These are phyloP conservation scores for Sarcophaga rosellei DNA, from an alignment of 2,888 invertebrate genomes.

Conservation along the genomic window DNA sequence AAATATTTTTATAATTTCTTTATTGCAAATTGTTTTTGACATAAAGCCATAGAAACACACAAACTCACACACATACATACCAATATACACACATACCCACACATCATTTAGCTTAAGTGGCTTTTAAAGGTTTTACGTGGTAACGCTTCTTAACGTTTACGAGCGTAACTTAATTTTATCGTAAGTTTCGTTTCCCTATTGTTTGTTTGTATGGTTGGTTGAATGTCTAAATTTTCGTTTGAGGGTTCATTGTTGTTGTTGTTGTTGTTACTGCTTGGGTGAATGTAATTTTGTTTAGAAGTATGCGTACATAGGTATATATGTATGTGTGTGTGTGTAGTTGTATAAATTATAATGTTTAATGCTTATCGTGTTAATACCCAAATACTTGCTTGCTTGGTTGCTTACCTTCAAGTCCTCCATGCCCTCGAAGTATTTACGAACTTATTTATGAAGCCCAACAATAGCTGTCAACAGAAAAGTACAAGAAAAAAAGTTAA, in stretches of 20 bases:
- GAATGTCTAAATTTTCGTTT: background rate
- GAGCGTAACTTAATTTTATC: constrained; percentile 43
- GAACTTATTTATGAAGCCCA: constrained; percentile 16
- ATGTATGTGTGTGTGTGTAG: background rate
- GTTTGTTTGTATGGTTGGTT: background rate
- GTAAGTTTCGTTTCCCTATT: constrained; percentile 8
- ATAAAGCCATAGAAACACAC: constrained; percentile 5
- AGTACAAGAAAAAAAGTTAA: background rate
- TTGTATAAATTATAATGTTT: background rate
- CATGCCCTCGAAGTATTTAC: background rate
- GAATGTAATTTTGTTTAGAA: background rate
- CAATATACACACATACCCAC: constrained; percentile 18
- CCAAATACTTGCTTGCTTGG: background rate
- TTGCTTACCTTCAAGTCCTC: constrained; percentile 14
- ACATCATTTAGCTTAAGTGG: constrained; percentile 63
- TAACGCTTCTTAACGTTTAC: constrained; percentile 62
- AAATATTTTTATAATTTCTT: constrained; percentile 42
- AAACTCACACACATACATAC: background rate
- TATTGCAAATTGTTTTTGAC: constrained; percentile 57
- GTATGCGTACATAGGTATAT: background rate
- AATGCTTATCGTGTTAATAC: constrained; percentile 25
- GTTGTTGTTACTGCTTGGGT: background rate
- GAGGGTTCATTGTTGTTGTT: background rate
- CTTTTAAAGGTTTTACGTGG: constrained; percentile 56
- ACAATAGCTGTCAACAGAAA: constrained; percentile 7